These are phyloP conservation scores for Amphiduros pacificus DNA, from an alignment of 2,888 invertebrate genomes.

Conservation along the genomic window DNA sequence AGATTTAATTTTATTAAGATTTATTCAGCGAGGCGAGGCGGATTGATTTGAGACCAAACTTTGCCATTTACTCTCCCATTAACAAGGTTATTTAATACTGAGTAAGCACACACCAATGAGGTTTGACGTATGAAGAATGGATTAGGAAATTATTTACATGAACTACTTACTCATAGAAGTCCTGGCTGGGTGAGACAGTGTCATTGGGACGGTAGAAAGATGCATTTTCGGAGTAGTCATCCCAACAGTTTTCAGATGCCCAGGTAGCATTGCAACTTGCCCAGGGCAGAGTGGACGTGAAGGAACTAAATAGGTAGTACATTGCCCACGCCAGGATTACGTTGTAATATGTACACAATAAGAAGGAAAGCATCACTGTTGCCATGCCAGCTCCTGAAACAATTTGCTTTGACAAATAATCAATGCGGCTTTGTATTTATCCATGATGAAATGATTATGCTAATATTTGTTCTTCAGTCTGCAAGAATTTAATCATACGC, in stretches of 20 bases:
- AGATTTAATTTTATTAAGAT: no score
- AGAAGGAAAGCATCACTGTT: constrained; percentile 90
- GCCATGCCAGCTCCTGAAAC: constrained; percentile 84
- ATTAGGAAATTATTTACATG: no score
- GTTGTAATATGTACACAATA: constrained; percentile 94
- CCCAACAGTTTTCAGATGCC: constrained; percentile 86
- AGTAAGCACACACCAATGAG: no score
- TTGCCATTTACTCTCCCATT: no score
- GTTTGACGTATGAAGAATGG: no score
- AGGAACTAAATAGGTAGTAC: constrained; percentile 89
- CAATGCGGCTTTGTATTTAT: no score
- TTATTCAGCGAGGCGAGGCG: no score
- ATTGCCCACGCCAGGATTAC: constrained; percentile 93
- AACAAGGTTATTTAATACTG: no score
- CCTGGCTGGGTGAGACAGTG: constrained; percentile 84
- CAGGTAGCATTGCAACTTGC: constrained; percentile 80
- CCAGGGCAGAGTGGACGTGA: constrained; percentile 80
- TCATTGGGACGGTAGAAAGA: constrained; percentile 66
- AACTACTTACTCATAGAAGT: constrained; percentile 72
- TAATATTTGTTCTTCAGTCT: background rate
- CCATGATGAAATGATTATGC: no score
- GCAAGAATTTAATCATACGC: background rate
- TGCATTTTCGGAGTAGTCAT: constrained; percentile 43
- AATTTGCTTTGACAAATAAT: no score
- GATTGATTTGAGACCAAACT: no score